A percentile compares a stretch with the other conserved stretches of the same genome.
These are phyloP conservation scores for Poeciliopsis presidionis DNA, from an alignment of 2,797 vertebrate species.

Conservation along the genomic window DNA sequence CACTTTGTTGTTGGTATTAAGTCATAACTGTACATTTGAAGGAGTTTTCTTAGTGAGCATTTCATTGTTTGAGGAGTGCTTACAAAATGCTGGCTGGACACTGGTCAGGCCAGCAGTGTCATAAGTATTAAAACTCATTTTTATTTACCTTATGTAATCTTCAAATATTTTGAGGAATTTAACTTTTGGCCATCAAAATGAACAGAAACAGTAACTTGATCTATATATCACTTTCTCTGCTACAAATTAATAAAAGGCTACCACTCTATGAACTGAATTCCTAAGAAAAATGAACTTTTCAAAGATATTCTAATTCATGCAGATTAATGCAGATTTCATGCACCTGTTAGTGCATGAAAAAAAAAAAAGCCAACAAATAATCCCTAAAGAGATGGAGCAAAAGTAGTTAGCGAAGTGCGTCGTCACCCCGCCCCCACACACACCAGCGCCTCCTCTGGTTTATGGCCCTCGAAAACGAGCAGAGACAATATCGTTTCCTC, in stretches of 20 bases:
- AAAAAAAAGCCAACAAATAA: conserved; percentile 32
- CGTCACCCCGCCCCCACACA: conserved; percentile 45
- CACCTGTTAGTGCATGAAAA: conserved; percentile 54
- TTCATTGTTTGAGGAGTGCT: not conserved
- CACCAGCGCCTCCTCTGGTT: conserved; percentile 62
- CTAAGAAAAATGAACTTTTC: not conserved
- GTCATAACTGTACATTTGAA: not conserved
- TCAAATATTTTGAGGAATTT: not conserved
- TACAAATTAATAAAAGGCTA: not conserved
- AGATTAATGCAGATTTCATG: no score
- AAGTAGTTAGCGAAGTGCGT: conserved; percentile 60
- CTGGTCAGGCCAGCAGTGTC: not conserved
- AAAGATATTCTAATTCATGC: not conserved
- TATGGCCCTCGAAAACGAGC: conserved; percentile 78
- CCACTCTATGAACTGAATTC: not conserved
- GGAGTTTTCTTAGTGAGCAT: not conserved
- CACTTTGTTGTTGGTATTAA: not conserved
- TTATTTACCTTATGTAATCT: not conserved
- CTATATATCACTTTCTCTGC: not conserved
- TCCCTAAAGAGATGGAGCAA: conserved; percentile 64
- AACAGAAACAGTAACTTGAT: not conserved
- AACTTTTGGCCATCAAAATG: not conserved
- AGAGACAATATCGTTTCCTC: conserved; percentile 72
- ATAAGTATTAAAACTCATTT: not conserved
- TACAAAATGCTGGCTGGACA: not conserved